phyloP scores from a whole-genome alignment of 2,888 invertebrate genomes.

The Dicranocentrus wangi region DNA sequence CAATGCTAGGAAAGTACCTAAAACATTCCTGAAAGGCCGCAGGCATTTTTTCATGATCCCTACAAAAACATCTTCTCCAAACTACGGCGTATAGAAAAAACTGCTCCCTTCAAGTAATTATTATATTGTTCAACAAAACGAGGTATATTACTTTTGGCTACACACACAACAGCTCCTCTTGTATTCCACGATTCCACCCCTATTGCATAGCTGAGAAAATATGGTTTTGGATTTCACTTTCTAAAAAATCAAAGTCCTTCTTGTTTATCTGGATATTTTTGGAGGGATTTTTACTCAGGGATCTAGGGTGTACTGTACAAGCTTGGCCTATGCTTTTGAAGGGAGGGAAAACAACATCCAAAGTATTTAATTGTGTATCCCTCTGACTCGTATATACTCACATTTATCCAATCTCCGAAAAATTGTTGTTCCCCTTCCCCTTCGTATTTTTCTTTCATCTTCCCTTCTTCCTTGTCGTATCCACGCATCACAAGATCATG shows the following conservation, averaged over 20 bases:
- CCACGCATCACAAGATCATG: conserved; percentile 26
- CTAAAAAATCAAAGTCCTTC: conserved; percentile 39
- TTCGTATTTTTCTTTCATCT: conserved; percentile 19
- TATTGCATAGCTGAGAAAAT: too few species aligned
- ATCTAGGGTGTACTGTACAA: not conserved
- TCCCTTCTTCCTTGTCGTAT: conserved; percentile 23
- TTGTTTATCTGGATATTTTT: conserved; percentile 26
- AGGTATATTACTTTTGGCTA: conserved; percentile 20
- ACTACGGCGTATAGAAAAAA: not conserved
- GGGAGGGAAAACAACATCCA: not conserved
- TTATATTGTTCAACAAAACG: conserved; percentile 31
- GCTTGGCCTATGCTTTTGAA: not conserved
- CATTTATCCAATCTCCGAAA: not conserved
- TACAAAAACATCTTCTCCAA: conserved; percentile 14
- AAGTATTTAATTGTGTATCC: not conserved
- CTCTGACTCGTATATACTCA: not conserved
- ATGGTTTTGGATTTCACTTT: conserved; percentile 51
- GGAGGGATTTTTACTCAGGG: conserved; percentile 40
- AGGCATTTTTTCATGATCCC: conserved; percentile 18
- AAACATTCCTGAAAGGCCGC: not conserved
- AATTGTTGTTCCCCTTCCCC: conserved; percentile 16
- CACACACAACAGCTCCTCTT: not conserved
- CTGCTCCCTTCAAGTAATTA: conserved; percentile 43
- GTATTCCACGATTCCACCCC: conserved; percentile 8
- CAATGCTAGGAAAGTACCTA: too few species aligned